These are phyloP conservation scores for Dynastes tityus DNA, from an alignment of 2,888 invertebrate genomes.

Conservation along the genomic window DNA sequence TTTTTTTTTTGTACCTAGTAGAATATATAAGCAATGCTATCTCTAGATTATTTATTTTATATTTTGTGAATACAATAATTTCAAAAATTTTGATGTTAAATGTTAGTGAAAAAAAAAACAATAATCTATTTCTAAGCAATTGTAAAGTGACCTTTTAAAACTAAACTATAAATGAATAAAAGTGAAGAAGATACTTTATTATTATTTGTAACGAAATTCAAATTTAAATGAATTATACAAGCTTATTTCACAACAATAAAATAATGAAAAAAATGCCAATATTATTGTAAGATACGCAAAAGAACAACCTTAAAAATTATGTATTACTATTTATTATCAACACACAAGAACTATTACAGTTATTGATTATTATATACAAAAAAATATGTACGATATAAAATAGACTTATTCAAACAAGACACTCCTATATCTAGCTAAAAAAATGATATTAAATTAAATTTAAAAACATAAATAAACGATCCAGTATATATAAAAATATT, in stretches of 20 bases:
- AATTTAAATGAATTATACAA: background rate
- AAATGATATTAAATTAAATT: background rate
- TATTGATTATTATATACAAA: slow-evolving; percentile 8
- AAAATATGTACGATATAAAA: background rate
- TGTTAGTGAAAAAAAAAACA: too few species aligned
- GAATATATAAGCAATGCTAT: too few species aligned
- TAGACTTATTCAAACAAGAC: background rate
- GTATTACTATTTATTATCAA: background rate
- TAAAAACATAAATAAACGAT: background rate
- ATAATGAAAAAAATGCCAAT: slow-evolving; percentile 24
- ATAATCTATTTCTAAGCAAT: background rate
- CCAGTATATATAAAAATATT: too few species aligned
- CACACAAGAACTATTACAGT: background rate
- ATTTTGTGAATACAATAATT: too few species aligned
- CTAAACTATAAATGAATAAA: background rate
- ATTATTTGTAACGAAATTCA: background rate
- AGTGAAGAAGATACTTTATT: background rate
- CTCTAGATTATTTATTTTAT: too few species aligned
- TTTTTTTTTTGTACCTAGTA: too few species aligned
- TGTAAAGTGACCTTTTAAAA: slow-evolving; percentile 27
- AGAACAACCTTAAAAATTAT: background rate
- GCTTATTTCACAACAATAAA: slow-evolving; percentile 1
- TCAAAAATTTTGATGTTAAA: slow-evolving; percentile 3
- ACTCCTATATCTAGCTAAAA: slow-evolving; percentile 7
- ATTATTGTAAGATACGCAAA: slow-evolving; percentile 26